phyloP scores from a whole-genome alignment of 1,140 invertebrate genomes.

The Triops longicaudatus region DNA sequence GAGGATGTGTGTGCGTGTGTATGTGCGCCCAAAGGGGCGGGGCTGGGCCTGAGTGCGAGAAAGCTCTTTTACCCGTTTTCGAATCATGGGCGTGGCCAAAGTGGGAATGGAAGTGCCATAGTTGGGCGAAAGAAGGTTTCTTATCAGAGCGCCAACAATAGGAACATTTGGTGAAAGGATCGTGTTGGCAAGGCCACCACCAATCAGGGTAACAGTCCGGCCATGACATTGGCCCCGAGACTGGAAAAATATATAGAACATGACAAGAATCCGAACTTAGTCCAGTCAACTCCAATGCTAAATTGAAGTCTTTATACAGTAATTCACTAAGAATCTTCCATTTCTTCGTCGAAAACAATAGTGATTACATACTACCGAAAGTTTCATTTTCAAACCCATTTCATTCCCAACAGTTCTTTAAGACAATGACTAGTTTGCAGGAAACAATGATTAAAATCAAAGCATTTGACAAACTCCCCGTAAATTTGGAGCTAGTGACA shows the following conservation, averaged over 20 bases:
- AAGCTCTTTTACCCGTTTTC: constrained; percentile 20
- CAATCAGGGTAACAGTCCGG: constrained; percentile 33
- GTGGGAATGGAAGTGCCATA: constrained; percentile 33
- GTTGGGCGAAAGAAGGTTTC: constrained; percentile 33
- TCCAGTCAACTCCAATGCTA: too few relatives aligned
- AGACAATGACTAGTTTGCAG: too few relatives aligned
- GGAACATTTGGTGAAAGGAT: constrained; percentile 33
- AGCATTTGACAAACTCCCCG: too few relatives aligned
- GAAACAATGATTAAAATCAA: too few relatives aligned
- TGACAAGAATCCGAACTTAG: too few relatives aligned
- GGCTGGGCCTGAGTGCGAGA: constrained; percentile 9
- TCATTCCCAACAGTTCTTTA: too few relatives aligned
- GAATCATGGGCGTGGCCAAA: constrained; percentile 22
- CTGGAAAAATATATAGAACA: not conserved
- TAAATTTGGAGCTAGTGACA: too few relatives aligned
- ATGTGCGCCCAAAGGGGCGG: not conserved
- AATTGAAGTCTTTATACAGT: too few relatives aligned
- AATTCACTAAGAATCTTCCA: too few relatives aligned
- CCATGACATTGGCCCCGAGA: constrained; percentile 15
- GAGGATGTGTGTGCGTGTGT: not conserved
- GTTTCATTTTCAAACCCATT: too few relatives aligned
- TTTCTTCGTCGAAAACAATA: too few relatives aligned
- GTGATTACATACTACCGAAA: too few relatives aligned
- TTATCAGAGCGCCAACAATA: constrained; percentile 34
- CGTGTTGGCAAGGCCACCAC: constrained; percentile 36